Evolutionary conservation across 2,797 vertebrate genomes (phyloP).

Genomic region (Argentina silus): DNA sequence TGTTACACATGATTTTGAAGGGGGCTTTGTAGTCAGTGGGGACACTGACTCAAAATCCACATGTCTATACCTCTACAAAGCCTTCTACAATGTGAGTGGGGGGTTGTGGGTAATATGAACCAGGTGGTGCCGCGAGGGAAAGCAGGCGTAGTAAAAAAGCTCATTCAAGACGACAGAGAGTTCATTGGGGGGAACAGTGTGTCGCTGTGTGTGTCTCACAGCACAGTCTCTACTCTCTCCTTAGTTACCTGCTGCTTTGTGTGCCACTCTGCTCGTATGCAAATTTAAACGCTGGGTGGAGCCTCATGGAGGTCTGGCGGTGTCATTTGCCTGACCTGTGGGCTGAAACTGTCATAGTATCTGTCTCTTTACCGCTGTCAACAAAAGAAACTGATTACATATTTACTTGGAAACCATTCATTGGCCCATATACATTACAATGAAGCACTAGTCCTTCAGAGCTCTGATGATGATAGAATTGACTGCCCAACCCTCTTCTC

Average conservation of each 20-base stretch:
- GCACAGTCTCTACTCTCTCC: constrained; percentile 43
- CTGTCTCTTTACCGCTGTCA: not conserved
- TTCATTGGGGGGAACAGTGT: constrained; percentile 66
- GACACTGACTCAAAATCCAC: constrained; percentile 32
- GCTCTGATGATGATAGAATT: not conserved
- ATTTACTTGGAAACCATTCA: not conserved
- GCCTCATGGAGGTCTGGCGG: not conserved
- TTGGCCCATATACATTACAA: no score
- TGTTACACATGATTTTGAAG: constrained; percentile 6
- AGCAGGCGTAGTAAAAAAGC: constrained; percentile 57
- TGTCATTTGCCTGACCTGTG: constrained; percentile 8
- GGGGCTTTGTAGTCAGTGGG: constrained; percentile 49
- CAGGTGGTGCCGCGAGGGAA: constrained; percentile 70
- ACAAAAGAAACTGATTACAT: not conserved
- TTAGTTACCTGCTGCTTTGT: constrained; percentile 51
- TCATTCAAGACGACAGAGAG: constrained; percentile 68
- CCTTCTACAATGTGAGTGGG: constrained; percentile 32
- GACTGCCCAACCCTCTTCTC: not conserved
- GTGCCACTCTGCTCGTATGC: constrained; percentile 22
- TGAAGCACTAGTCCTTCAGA: not conserved
- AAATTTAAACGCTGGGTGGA: not conserved
- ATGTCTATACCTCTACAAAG: no score
- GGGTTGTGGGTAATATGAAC: constrained; percentile 66
- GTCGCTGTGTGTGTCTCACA: constrained; percentile 57
- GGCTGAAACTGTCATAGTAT: not conserved